phyloP scores from a whole-genome alignment of 2,888 invertebrate genomes.

The Cephonodes hylas region DNA sequence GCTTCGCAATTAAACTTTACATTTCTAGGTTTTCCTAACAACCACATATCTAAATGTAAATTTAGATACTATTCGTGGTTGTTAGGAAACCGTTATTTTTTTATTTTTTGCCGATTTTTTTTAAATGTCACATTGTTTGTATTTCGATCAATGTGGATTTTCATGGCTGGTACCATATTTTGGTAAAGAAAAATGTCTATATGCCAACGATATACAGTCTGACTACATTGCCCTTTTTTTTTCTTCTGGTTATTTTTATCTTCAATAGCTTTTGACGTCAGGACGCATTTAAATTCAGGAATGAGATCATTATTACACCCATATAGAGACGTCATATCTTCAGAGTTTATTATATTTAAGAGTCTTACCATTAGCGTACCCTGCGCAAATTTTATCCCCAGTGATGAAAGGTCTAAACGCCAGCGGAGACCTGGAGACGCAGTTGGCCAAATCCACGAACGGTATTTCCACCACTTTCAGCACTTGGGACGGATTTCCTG shows the following conservation, averaged over 20 bases:
- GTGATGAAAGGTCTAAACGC: constrained; percentile 45
- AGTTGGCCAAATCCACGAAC: constrained; percentile 35
- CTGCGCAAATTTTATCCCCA: constrained; percentile 55
- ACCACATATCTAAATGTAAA: no score
- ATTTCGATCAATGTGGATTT: no score
- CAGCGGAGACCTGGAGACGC: constrained; percentile 31
- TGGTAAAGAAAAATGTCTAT: no score
- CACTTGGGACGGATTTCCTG: constrained; percentile 34
- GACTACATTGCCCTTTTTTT: no score
- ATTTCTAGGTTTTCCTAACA: neutral
- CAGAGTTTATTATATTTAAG: neutral
- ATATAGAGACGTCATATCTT: no score
- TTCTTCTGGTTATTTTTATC: no score
- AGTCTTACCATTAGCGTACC: constrained; percentile 39
- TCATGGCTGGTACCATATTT: no score
- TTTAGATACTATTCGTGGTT: no score
- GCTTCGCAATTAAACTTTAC: neutral
- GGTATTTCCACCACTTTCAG: constrained; percentile 48
- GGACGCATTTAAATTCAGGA: neutral
- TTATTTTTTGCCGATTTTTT: no score
- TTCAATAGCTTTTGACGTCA: neutral
- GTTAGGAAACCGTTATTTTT: no score
- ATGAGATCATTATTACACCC: neutral
- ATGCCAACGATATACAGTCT: no score
- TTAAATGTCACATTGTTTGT: no score